Evolutionary conservation across 2,113 vertebrate genomes (phyloP), one percentile per base, ranked within the genome.

Genomic region (Oryzias curvinotus): DNA sequence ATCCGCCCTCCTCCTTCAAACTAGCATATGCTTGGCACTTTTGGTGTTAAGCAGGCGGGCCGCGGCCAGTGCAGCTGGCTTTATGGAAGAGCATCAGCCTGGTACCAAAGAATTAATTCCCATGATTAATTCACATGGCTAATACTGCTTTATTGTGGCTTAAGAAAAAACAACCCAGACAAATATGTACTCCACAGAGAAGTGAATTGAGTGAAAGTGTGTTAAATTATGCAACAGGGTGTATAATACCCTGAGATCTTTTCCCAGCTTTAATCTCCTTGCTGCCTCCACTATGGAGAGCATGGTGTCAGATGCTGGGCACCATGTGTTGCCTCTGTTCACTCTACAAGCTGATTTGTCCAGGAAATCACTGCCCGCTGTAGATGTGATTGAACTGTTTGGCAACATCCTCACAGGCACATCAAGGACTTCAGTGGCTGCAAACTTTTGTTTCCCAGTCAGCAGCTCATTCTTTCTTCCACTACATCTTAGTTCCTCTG

Each of bases 11-110:
- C 74, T 86, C 87, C 84, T 91, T 90, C 83, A 91, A 81, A 85
- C 68, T 60, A 92, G 93, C 95, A 97, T 98, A 97, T 98, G 95
- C 89, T 94, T 91, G 86, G 63, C 68, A 84, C 86, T 93, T 91
- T 87, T 85, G 88, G 82, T 90, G 92, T 89, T 90, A 89, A 90
- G 88, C 84, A 92, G 90, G 78, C 79, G 64, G 77, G 73, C 78
- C 71, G 36, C 7, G 79, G 65, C 83, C 77, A 65, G 88, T 93
- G 92, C 96, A 97, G 95, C 95, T 98, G 96, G 94, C 94, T 95
- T 95, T 93, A 88, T 85, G 72, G 72, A 59, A 78, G 73, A 80
- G 63, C 69, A 71, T 72, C 69, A 15, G 71, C 84, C 74, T 46
- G 62, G 73, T 88, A 91, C 91, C 88, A 91, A 91, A 92, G 90